Percentiles rank a stretch among this genome's conserved stretches.
These are phyloP conservation scores for Strix uralensis DNA, from an alignment of 2,113 vertebrate genomes.

Conservation along the genomic window DNA sequence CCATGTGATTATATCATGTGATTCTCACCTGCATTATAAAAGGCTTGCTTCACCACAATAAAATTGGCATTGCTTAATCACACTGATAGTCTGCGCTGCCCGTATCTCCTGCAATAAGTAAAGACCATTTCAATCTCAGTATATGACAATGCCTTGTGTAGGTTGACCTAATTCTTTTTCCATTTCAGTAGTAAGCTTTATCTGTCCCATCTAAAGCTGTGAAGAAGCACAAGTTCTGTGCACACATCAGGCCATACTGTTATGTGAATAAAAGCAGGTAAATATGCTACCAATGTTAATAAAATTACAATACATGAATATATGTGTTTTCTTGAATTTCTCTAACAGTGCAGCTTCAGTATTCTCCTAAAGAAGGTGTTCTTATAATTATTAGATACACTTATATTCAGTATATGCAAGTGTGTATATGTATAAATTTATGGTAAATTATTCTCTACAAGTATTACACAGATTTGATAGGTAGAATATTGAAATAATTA, in stretches of 20 bases:
- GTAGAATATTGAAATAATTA: background rate
- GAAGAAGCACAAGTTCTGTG: background rate
- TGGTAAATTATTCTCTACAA: background rate
- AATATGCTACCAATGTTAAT: background rate
- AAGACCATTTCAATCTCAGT: background rate
- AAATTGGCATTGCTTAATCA: no score
- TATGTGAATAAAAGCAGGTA: background rate
- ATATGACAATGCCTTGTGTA: fast-evolving
- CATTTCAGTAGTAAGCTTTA: background rate
- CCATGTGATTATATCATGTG: no score
- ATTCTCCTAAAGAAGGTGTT: background rate
- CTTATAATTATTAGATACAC: background rate
- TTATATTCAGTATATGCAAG: background rate
- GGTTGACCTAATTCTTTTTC: background rate
- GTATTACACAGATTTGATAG: background rate
- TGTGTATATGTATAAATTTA: background rate
- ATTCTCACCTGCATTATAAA: no score
- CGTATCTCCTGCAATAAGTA: no score
- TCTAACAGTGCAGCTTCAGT: background rate
- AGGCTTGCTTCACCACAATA: no score
- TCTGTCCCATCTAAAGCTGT: background rate
- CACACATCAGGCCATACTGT: background rate
- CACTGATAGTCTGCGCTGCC: no score
- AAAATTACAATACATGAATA: background rate
- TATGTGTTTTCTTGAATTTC: background rate